phyloP scores from a whole-genome alignment of 2,797 vertebrate genomes.

The Microctenopoma steveboyesi region DNA sequence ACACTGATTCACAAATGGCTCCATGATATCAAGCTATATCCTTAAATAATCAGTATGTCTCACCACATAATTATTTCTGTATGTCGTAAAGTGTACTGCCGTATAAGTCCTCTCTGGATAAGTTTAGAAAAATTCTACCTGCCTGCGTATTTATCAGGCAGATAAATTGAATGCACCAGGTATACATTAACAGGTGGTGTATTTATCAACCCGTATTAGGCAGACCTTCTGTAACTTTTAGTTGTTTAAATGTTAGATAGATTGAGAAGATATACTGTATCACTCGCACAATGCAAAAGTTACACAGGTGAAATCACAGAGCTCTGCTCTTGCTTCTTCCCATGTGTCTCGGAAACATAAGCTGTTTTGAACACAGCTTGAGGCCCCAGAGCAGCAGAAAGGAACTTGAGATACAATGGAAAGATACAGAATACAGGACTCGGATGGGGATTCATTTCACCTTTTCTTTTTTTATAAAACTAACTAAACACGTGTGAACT shows the following conservation, averaged over 20 bases:
- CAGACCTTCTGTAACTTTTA: not conserved
- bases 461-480: conserved; percentile 7
- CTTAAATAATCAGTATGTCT: too few species aligned
- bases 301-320: conserved; percentile 2
- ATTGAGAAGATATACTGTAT: not conserved
- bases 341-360: conserved; percentile 40
- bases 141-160: not conserved
- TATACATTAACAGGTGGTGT: not conserved
- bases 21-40: too few species aligned
- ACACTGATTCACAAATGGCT: too few species aligned
- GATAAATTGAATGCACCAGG: not conserved
- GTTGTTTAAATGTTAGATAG: too few species aligned
- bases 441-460: conserved; percentile 30
- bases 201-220: not conserved
- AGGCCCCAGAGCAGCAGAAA: conserved; percentile 40
- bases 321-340: conserved; percentile 22
- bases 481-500: conserved; percentile 15
- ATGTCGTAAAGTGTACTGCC: too few species aligned
- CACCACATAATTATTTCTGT: too few species aligned
- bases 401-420: conserved; percentile 53
- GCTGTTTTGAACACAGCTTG: conserved; percentile 31
- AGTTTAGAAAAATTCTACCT: not conserved
- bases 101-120: too few species aligned
- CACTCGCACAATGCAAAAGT: not conserved
- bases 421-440: conserved; percentile 49